Percentiles rank a stretch among this genome's conserved stretches.
Evolutionary conservation across 1,140 invertebrate species (phyloP).

Genomic region (Danaus melanippus): DNA sequence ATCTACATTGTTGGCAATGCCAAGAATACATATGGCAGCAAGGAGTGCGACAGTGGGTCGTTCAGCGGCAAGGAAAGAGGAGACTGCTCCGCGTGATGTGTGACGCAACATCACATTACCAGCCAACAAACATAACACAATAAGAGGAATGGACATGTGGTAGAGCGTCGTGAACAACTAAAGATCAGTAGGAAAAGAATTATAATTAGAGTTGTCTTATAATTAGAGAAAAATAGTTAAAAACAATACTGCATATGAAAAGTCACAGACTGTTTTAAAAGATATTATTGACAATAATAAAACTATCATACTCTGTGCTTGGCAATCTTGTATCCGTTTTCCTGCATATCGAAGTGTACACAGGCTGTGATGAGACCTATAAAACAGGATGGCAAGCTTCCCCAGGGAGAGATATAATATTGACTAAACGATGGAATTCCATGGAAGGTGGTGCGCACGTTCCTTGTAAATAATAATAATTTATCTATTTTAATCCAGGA

Average conservation of each 20-base stretch:
- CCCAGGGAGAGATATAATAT: constrained; percentile 39
- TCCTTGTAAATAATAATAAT: constrained; percentile 9
- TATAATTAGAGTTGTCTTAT: too few species aligned
- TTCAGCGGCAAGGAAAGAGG: constrained; percentile 26
- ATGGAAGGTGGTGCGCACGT: constrained; percentile 18
- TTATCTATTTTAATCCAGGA: not conserved
- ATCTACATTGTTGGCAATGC: constrained; percentile 24
- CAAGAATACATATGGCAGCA: constrained; percentile 15
- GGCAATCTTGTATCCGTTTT: constrained; percentile 23
- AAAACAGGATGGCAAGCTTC: constrained; percentile 32
- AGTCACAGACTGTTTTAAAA: too few species aligned
- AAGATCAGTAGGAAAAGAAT: not conserved
- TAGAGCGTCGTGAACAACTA: constrained; percentile 22
- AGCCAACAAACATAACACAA: constrained; percentile 16
- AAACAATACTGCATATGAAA: too few species aligned
- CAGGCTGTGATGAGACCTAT: constrained; percentile 31
- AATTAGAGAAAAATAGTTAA: too few species aligned
- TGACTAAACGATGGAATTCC: constrained; percentile 28
- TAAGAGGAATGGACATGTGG: constrained; percentile 18
- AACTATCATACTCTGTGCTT: constrained; percentile 18
- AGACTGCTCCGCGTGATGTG: constrained; percentile 12
- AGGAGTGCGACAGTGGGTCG: constrained; percentile 23
- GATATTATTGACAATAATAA: too few species aligned
- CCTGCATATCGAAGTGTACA: constrained; percentile 24
- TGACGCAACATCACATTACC: constrained; percentile 16